Evolutionary conservation across 2,113 vertebrate genomes (phyloP).

Genomic region (Chlorocebus sabaeus): DNA sequence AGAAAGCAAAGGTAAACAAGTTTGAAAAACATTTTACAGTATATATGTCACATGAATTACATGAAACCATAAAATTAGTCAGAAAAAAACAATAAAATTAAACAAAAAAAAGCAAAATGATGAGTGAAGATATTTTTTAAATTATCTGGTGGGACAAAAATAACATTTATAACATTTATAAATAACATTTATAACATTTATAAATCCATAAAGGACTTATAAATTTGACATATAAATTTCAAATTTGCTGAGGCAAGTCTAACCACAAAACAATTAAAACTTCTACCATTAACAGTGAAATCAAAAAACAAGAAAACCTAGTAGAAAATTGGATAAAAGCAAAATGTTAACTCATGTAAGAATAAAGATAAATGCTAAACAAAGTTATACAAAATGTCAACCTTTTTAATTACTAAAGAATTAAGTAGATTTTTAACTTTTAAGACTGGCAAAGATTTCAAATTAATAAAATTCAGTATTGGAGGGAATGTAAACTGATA

Average conservation of each 20-base stretch:
- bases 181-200: no score
- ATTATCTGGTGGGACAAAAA: background rate
- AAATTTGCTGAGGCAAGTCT: background rate
- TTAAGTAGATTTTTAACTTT: background rate
- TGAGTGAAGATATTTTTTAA: background rate
- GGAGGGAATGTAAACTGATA: background rate
- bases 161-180: no score
- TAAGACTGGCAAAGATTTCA: background rate
- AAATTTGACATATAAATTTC: background rate
- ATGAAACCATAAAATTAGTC: background rate
- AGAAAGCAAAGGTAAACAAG: background rate
- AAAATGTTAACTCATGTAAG: background rate
- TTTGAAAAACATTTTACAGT: background rate
- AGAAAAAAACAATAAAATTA: background rate
- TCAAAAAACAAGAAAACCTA: background rate
- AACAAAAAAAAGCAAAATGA: background rate
- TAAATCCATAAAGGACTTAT: background rate
- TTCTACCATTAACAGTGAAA: background rate
- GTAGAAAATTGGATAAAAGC: background rate
- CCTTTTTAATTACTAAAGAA: background rate
- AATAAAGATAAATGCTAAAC: slow-evolving; percentile 1
- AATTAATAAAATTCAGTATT: background rate
- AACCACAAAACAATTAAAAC: background rate
- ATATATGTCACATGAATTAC: background rate
- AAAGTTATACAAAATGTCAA: background rate